Percentiles rank a stretch among this genome's conserved stretches.
These are phyloP conservation scores for Aegypius monachus DNA, from an alignment of 2,113 vertebrate species.

Conservation along the genomic window DNA sequence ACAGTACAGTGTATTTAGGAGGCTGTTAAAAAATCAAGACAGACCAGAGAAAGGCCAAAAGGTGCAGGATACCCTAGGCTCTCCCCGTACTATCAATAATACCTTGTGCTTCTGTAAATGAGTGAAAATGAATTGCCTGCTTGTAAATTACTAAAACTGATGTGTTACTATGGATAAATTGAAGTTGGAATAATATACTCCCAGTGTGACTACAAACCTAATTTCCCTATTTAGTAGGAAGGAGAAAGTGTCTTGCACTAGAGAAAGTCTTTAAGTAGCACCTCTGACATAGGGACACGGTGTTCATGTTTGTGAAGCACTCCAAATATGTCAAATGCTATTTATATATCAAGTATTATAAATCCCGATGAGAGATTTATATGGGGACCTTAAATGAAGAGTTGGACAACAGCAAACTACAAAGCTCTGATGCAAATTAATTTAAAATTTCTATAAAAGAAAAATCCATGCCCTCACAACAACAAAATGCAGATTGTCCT, in stretches of 20 bases:
- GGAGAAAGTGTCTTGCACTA: background rate
- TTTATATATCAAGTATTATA: background rate
- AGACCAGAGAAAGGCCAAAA: background rate
- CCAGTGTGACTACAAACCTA: conserved; percentile 17
- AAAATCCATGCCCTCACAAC: background rate
- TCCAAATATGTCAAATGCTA: background rate
- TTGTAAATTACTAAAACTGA: conserved; percentile 29
- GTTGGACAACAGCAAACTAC: background rate
- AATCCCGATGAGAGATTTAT: background rate
- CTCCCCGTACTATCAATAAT: background rate
- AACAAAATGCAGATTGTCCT: background rate
- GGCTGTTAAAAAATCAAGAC: background rate
- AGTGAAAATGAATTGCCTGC: conserved; percentile 1
- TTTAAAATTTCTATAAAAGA: background rate
- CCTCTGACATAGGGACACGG: accelerated
- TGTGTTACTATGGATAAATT: background rate
- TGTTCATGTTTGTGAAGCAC: background rate
- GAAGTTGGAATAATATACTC: background rate
- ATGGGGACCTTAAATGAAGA: background rate
- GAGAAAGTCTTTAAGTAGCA: background rate
- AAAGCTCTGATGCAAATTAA: background rate
- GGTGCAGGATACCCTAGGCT: background rate
- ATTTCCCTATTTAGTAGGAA: conserved; percentile 39
- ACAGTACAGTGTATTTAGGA: background rate
- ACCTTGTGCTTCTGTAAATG: background rate